These are phyloP conservation scores for Sycon ciliatum DNA, from an alignment of 37 sponge, comb jelly and placozoan species.

Conservation along the genomic window DNA sequence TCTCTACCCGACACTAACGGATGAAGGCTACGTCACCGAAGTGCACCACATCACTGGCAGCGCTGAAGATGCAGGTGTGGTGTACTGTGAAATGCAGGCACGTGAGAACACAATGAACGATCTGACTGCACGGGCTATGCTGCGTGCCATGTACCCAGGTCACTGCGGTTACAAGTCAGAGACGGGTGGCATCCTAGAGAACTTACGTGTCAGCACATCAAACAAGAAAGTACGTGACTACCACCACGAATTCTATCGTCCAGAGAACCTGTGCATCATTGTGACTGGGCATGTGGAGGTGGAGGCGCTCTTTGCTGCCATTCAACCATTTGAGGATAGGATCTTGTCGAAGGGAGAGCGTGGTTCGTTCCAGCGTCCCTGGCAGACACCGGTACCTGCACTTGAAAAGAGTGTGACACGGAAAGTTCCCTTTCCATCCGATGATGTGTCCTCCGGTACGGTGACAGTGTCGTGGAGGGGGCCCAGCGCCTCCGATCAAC, in stretches of 20 bases:
- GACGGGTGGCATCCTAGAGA: slow-evolving; percentile 72
- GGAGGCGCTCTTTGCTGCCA: slow-evolving; percentile 47
- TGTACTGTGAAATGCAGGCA: slow-evolving; percentile 99
- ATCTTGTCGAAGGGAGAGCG: slow-evolving; percentile 57
- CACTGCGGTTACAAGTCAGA: slow-evolving; percentile 76
- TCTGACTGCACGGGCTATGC: slow-evolving; percentile 44
- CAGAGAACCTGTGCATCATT: slow-evolving; percentile 73
- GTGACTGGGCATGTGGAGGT: slow-evolving; percentile 63
- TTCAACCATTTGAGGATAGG: slow-evolving; percentile 61
- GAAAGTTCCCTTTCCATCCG: slow-evolving; percentile 53
- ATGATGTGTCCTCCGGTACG: slow-evolving; percentile 58
- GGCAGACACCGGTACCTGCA: slow-evolving; percentile 61
- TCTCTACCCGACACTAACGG: slow-evolving; percentile 94
- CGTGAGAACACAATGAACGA: slow-evolving; percentile 66
- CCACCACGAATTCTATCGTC: slow-evolving; percentile 65
- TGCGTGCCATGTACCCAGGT: slow-evolving; percentile 69
- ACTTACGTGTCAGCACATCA: slow-evolving; percentile 61
- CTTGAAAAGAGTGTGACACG: slow-evolving; percentile 23
- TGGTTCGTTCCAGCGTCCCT: slow-evolving; percentile 65
- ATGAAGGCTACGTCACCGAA: slow-evolving; percentile 76
- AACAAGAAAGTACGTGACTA: slow-evolving; percentile 69
- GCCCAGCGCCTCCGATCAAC: slow-evolving; percentile 31
- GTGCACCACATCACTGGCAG: slow-evolving; percentile 87
- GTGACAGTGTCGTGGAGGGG: slow-evolving; percentile 61
- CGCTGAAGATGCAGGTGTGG: slow-evolving; percentile 92